A percentile compares a stretch with the other conserved stretches of the same genome.
phyloP scores from a whole-genome alignment of 2,888 invertebrate species.

The Pelosia muscerda region DNA sequence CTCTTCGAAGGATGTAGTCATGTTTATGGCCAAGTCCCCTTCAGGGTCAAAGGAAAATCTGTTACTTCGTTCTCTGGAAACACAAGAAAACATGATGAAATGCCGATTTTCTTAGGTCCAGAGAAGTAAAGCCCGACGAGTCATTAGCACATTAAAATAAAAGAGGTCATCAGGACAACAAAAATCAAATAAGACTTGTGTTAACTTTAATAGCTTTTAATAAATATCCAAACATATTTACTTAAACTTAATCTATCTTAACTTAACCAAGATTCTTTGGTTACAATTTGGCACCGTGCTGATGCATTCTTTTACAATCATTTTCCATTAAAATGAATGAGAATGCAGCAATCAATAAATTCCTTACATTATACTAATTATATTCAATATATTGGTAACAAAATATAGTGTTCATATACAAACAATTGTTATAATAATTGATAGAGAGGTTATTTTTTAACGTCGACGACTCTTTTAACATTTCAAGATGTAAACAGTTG shows the following conservation, averaged over 20 bases:
- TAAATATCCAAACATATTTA: constrained; percentile 69
- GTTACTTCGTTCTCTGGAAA: no score
- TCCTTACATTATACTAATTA: constrained; percentile 32
- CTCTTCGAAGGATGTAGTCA: background rate
- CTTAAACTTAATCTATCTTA: constrained; percentile 45
- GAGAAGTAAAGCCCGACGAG: background rate
- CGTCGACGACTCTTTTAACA: background rate
- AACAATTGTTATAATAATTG: background rate
- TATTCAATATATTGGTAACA: constrained; percentile 53
- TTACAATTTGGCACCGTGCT: constrained; percentile 56
- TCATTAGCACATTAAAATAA: background rate
- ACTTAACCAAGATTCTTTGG: constrained; percentile 48
- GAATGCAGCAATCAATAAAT: constrained; percentile 33
- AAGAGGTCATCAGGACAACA: constrained; percentile 16
- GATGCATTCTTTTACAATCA: constrained; percentile 39
- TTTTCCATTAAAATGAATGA: constrained; percentile 49
- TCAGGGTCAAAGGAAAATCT: no score
- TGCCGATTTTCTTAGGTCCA: background rate
- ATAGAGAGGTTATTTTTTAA: background rate
- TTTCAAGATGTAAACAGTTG: background rate
- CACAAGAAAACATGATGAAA: no score
- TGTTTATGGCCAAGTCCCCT: background rate
- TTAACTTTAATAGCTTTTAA: constrained; percentile 63
- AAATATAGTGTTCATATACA: constrained; percentile 29
- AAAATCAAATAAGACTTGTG: constrained; percentile 25